These are phyloP conservation scores for Ceratothoa steindachneri DNA, from an alignment of 2,888 invertebrate species.

Conservation along the genomic window DNA sequence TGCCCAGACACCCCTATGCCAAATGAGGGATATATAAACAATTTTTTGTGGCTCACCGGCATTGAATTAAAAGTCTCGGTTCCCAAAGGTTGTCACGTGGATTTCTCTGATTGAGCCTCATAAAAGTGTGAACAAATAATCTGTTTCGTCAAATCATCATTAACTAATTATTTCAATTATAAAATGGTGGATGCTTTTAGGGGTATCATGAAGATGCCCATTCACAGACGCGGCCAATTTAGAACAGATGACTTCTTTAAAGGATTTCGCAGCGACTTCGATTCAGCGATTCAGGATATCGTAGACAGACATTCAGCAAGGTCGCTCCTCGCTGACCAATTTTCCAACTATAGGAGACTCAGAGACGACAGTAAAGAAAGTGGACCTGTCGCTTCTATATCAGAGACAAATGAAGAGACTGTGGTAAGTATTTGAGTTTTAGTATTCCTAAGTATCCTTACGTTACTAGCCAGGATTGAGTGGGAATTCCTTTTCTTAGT, in stretches of 20 bases:
- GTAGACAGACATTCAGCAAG: slow-evolving; percentile 30
- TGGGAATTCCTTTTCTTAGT: too few species aligned
- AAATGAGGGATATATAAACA: neutral
- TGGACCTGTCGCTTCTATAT: slow-evolving; percentile 38
- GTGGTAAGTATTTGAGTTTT: neutral
- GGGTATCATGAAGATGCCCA: slow-evolving; percentile 25
- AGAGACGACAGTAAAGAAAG: slow-evolving; percentile 21
- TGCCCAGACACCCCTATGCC: neutral
- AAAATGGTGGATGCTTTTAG: neutral
- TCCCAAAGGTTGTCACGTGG: too few species aligned
- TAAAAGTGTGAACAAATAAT: too few species aligned
- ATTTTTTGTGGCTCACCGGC: too few species aligned
- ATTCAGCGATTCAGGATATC: slow-evolving; percentile 33
- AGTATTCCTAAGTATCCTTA: neutral
- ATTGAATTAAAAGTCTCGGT: too few species aligned
- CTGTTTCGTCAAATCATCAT: too few species aligned
- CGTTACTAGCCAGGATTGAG: too few species aligned
- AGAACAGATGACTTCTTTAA: slow-evolving; percentile 43
- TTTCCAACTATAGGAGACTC: slow-evolving; percentile 33
- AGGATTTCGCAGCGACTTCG: slow-evolving; percentile 37
- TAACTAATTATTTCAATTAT: too few species aligned
- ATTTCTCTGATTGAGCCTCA: too few species aligned
- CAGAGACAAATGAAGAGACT: slow-evolving; percentile 27
- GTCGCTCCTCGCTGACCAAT: slow-evolving; percentile 35
- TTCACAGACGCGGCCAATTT: slow-evolving; percentile 35